A percentile compares a stretch with the other conserved stretches of the same genome.
Evolutionary conservation across 2,113 vertebrate genomes (phyloP).

Genomic region (Callorhinus ursinus): DNA sequence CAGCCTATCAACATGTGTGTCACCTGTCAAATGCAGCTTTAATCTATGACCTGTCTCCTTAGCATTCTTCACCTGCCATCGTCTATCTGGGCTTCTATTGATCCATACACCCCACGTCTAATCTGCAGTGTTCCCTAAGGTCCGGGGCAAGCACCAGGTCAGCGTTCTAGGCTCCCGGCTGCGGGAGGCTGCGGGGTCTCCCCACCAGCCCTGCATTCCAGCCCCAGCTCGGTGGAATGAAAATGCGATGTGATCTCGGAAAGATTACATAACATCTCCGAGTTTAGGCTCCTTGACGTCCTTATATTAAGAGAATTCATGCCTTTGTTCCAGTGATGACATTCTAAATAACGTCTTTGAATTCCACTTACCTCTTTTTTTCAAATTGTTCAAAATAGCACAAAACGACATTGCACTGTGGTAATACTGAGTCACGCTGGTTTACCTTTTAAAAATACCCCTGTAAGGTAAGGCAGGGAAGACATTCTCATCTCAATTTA

Average conservation of each 20-base stretch:
- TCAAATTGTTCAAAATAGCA: conserved; percentile 80
- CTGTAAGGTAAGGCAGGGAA: background rate
- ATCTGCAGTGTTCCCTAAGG: background rate
- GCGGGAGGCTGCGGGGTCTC: background rate
- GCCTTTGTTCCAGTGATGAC: background rate
- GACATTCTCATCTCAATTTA: background rate
- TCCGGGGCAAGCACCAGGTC: background rate
- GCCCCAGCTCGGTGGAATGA: background rate
- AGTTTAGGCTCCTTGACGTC: background rate
- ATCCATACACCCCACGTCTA: background rate
- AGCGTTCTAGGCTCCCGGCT: background rate
- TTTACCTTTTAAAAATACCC: conserved; percentile 1
- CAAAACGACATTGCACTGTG: conserved; percentile 75
- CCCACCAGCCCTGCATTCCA: background rate
- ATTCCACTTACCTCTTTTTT: background rate
- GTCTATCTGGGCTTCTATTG: background rate
- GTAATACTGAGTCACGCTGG: conserved; percentile 59
- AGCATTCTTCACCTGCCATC: background rate
- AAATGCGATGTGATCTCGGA: conserved; percentile 5
- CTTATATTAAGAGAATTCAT: background rate
- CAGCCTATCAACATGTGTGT: conserved; percentile 18
- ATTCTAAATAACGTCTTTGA: conserved; percentile 33
- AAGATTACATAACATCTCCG: background rate
- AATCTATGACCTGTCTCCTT: background rate
- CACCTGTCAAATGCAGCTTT: background rate